Conservation (phyloP, 2,797 vertebrate genomes). For the Poliocrania exsul region DNA sequence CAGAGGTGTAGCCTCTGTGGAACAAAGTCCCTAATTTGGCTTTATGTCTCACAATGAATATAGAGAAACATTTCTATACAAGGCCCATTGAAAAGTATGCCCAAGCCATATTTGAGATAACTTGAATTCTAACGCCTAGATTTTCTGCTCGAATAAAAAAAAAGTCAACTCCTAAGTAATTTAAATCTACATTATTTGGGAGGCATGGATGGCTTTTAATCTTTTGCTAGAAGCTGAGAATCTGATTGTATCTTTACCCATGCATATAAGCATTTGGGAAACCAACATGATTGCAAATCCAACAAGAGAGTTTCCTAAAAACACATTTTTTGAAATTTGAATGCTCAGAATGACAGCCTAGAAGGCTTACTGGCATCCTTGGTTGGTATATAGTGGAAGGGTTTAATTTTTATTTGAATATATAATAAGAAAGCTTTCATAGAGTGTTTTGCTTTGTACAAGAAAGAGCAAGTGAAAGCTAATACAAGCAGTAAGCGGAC, state of each 20-base stretch:
- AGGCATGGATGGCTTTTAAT: neutral
- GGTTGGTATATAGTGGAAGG: neutral
- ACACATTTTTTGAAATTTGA: neutral
- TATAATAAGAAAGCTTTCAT: neutral
- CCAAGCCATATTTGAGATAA: neutral
- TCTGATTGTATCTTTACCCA: neutral
- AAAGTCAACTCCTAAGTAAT: neutral
- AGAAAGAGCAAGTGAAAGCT: neutral
- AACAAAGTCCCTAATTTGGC: neutral
- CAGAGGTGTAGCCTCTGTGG: neutral
- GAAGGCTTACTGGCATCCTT: neutral
- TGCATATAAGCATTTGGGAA: neutral
- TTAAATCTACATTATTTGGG: neutral
- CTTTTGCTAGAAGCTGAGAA: neutral
- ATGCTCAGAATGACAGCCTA: neutral
- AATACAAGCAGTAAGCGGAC: neutral
- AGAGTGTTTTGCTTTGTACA: neutral
- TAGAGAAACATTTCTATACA: neutral
- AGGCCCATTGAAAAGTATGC: neutral
- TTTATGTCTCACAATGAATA: neutral
- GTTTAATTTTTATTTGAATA: neutral
- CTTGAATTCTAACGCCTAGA: neutral
- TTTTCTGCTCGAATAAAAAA: neutral
- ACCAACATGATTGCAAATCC: neutral
- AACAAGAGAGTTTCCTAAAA: neutral